phyloP scores from a whole-genome alignment of 2,113 vertebrate species.

The Calyptomena viridis region DNA sequence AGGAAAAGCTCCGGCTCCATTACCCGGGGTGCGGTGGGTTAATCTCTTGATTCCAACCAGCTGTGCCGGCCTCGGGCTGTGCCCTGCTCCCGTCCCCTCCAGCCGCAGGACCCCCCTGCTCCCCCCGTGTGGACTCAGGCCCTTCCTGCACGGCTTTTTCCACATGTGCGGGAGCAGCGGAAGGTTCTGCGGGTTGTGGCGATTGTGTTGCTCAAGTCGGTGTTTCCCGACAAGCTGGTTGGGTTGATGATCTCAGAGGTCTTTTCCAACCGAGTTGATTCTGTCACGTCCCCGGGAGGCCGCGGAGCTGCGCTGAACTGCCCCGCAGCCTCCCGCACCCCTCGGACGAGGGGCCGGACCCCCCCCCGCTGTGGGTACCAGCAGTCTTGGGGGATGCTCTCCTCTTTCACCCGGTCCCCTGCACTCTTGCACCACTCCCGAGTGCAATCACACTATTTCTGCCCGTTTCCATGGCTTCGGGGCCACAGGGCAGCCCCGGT shows the following conservation, averaged over 20 bases:
- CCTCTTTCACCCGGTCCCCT: background rate
- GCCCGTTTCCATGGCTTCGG: background rate
- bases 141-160: background rate
- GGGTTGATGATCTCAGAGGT: too few relatives aligned
- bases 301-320: fast-evolving
- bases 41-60: too few relatives aligned
- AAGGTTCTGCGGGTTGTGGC: background rate
- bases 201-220: fast-evolving
- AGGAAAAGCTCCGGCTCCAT: fast-evolving
- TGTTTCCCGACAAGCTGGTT: background rate
- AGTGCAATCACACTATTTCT: background rate
- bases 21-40: fast-evolving
- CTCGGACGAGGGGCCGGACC: too few relatives aligned
- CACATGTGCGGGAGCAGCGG: background rate
- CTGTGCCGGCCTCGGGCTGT: too few relatives aligned
- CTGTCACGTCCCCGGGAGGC: fast-evolving
- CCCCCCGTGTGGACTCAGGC: background rate
- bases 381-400: too few relatives aligned
- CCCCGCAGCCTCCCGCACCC: background rate
- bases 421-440: background rate
- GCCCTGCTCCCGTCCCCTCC: fast-evolving
- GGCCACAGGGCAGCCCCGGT: background rate
- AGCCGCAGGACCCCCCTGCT: too few relatives aligned
- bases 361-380: background rate
- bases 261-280: too few relatives aligned